Conservation (phyloP, 1,140 invertebrate genomes). For the Drosophila prosaltans region DNA sequence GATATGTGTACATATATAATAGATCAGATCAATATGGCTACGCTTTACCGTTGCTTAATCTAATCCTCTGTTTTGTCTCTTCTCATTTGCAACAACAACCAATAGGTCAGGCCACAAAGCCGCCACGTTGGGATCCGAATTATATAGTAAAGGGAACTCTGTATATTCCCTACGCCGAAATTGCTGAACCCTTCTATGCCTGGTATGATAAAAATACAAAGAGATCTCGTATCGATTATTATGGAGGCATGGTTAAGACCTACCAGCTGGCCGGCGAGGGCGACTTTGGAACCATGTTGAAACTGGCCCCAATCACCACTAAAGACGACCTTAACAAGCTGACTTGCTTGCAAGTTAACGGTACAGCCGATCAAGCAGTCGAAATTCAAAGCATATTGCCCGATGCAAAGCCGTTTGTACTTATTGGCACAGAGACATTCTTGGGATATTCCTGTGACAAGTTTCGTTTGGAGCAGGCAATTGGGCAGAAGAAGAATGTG, state of each 20-base stretch:
- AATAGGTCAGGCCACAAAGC: constrained; percentile 70
- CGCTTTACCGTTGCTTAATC: constrained; percentile 51
- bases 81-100: background rate
- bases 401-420: constrained; percentile 89
- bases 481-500: constrained; percentile 92
- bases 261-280: constrained; percentile 89
- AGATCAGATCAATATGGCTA: constrained; percentile 50
- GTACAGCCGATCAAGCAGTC: constrained; percentile 86
- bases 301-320: constrained; percentile 94
- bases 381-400: constrained; percentile 92
- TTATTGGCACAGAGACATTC: constrained; percentile 87
- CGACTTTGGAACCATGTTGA: constrained; percentile 89
- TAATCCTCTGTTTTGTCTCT: constrained; percentile 27
- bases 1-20: constrained; percentile 13
- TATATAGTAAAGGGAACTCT: constrained; percentile 90
- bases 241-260: constrained; percentile 95
- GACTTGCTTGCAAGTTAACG: constrained; percentile 94
- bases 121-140: constrained; percentile 87
- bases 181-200: constrained; percentile 93
- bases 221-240: constrained; percentile 96
- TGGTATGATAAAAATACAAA: constrained; percentile 91
- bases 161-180: constrained; percentile 96
- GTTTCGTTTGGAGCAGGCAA: constrained; percentile 88
- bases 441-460: constrained; percentile 88
- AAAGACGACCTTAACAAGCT: constrained; percentile 88